phyloP scores from a whole-genome alignment of 2,113 vertebrate genomes.

The Cyprinus carpio region DNA sequence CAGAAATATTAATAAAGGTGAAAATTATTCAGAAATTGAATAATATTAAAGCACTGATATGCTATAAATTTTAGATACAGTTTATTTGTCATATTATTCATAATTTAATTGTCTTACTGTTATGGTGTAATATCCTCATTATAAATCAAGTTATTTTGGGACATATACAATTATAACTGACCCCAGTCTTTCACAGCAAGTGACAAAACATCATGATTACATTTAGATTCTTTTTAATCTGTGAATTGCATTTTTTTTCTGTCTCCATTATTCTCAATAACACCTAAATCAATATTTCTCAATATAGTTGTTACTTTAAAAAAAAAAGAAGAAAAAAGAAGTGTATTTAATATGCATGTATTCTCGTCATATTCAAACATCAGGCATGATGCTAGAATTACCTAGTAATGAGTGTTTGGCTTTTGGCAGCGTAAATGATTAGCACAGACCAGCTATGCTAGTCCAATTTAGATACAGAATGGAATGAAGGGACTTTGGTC shows the following conservation, averaged over 20 bases:
- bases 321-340: neutral
- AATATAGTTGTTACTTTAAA: neutral
- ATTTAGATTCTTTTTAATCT: neutral
- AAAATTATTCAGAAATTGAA: neutral
- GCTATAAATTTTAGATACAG: neutral
- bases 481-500: conserved; percentile 27
- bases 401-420: conserved; percentile 57
- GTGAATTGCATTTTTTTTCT: neutral
- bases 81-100: neutral
- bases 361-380: neutral
- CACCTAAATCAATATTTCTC: neutral
- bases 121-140: neutral
- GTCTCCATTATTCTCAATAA: neutral
- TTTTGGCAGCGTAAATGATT: conserved; percentile 34
- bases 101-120: no score
- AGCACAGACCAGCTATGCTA: conserved; percentile 39
- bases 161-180: neutral
- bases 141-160: neutral
- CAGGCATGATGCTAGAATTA: conserved; percentile 17
- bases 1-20: no score
- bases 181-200: neutral
- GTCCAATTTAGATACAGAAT: conserved; percentile 39
- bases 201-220: neutral
- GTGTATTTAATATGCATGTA: conserved; percentile 1
- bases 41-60: neutral